Evolutionary conservation across 2,888 invertebrate species (phyloP).

Genomic region (Latrodectus hesperus): DNA sequence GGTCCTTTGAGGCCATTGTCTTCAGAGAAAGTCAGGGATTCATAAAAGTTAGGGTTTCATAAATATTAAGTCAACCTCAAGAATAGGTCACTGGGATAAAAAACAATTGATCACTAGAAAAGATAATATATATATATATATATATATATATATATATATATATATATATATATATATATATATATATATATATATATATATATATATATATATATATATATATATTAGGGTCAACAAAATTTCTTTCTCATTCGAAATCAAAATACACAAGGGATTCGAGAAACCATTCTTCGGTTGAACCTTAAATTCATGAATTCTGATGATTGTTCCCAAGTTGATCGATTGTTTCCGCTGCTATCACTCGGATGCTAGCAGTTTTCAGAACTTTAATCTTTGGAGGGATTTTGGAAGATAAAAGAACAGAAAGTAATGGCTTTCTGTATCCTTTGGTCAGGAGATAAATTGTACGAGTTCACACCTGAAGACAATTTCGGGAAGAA

Average conservation of each 20-base stretch:
- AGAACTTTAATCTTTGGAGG: conserved; percentile 60
- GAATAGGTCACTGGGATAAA: no score
- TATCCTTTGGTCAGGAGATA: conserved; percentile 24
- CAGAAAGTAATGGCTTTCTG: conserved; percentile 46
- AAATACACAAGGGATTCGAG: conserved; percentile 36
- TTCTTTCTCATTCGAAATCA: conserved; percentile 49
- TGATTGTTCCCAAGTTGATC: conserved; percentile 57
- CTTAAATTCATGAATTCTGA: conserved; percentile 61
- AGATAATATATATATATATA: no score
- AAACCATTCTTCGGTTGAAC: conserved; percentile 43
- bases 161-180: no score
- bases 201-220: no score
- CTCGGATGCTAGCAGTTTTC: conserved; percentile 53
- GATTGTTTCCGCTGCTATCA: conserved; percentile 43
- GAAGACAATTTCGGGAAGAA: conserved; percentile 31
- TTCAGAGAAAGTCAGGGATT: no score
- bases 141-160: background rate
- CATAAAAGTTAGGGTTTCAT: no score
- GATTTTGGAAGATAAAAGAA: conserved; percentile 44
- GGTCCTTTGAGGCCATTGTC: no score
- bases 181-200: background rate
- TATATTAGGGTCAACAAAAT: conserved; percentile 32
- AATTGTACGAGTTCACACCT: conserved; percentile 25
- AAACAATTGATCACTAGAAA: no score
- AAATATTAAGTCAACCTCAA: no score